Evolutionary conservation across 2,113 vertebrate genomes (phyloP).

Genomic region (Sorex fumeus): DNA sequence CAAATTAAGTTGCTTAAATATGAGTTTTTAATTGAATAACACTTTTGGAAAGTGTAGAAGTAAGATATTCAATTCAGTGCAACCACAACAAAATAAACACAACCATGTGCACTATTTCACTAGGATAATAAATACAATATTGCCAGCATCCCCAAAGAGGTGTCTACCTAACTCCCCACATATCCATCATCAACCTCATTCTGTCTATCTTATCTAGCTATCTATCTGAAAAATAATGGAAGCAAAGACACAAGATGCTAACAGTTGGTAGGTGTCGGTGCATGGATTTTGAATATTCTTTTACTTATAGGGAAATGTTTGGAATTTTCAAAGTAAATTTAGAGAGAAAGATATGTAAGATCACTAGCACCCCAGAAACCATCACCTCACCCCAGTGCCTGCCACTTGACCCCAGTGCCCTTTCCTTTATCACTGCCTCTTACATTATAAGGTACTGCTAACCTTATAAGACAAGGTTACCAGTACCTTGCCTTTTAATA

Average conservation of each 20-base stretch:
- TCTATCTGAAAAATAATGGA: neutral
- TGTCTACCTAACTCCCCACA: neutral
- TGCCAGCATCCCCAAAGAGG: neutral
- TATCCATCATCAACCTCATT: neutral
- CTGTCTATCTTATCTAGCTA: neutral
- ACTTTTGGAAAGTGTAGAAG: neutral
- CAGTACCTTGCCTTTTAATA: neutral
- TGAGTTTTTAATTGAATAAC: conserved; percentile 29
- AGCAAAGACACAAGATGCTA: conserved; percentile 48
- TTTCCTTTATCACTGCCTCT: neutral
- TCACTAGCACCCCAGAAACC: conserved; percentile 12
- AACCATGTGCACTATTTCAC: neutral
- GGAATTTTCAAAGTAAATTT: neutral
- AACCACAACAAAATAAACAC: conserved; percentile 41
- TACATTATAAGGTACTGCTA: no score
- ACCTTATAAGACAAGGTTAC: conserved; percentile 26
- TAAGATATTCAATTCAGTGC: neutral
- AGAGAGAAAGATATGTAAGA: neutral
- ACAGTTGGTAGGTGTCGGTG: neutral
- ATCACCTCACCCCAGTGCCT: neutral
- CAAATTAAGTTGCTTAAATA: conserved; percentile 41
- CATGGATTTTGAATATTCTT: conserved; percentile 17
- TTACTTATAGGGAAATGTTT: conserved; percentile 7
- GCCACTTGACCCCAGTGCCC: no score
- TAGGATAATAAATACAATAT: conserved; percentile 57